phyloP scores from a whole-genome alignment of 2,888 invertebrate genomes.

The Melinaea menophilus region DNA sequence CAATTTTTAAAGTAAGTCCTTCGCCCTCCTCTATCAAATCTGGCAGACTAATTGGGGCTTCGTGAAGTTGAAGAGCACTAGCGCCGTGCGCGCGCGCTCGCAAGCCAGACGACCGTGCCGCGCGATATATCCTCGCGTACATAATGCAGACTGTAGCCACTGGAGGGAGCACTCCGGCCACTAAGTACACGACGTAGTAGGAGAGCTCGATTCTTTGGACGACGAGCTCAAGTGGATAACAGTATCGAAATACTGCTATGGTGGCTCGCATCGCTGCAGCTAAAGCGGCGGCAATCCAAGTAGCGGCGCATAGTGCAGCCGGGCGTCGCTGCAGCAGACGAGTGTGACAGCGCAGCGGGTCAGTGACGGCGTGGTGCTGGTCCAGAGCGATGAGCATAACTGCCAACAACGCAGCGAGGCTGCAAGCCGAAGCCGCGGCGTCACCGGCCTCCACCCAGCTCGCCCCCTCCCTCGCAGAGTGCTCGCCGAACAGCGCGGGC shows the following conservation, averaged over 20 bases:
- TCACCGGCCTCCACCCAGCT: slow-evolving; percentile 79
- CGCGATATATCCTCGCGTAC: slow-evolving; percentile 85
- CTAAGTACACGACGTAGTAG: slow-evolving; percentile 63
- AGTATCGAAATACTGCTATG: slow-evolving; percentile 54
- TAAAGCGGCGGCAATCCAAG: slow-evolving; percentile 71
- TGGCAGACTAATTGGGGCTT: slow-evolving; percentile 63
- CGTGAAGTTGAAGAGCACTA: slow-evolving; percentile 73
- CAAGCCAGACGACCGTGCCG: slow-evolving; percentile 83
- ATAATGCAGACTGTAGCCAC: slow-evolving; percentile 84
- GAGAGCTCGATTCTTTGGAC: slow-evolving; percentile 57
- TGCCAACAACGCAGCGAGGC: slow-evolving; percentile 58
- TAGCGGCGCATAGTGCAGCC: slow-evolving; percentile 71
- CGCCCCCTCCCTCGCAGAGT: slow-evolving; percentile 80
- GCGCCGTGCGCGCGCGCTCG: slow-evolving; percentile 68
- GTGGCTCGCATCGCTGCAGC: slow-evolving; percentile 58
- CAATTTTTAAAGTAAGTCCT: slow-evolving; percentile 67
- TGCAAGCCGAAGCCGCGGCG: slow-evolving; percentile 65
- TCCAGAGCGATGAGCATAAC: slow-evolving; percentile 72
- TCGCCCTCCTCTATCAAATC: slow-evolving; percentile 66
- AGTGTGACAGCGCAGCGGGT: slow-evolving; percentile 73
- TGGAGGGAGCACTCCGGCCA: slow-evolving; percentile 56
- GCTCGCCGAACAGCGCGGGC: slow-evolving; percentile 74
- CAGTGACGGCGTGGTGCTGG: slow-evolving; percentile 76
- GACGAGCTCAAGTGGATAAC: slow-evolving; percentile 52
- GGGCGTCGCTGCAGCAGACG: slow-evolving; percentile 67